A percentile compares a stretch with the other conserved stretches of the same genome.
These are phyloP conservation scores for Oophaga pumilio DNA, from an alignment of 2,113 vertebrate genomes.

Conservation along the genomic window DNA sequence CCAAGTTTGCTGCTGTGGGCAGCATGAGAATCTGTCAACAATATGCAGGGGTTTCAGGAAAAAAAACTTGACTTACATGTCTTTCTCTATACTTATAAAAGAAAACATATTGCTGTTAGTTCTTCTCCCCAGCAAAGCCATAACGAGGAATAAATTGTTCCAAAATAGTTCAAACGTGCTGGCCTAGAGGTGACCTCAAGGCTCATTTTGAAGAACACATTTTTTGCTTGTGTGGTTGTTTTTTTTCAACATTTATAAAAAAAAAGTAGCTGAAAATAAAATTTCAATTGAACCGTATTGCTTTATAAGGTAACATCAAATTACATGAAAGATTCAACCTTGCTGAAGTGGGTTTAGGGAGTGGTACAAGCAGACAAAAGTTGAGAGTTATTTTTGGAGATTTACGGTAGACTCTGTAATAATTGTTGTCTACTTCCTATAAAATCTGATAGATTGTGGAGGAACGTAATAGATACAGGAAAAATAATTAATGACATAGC, in stretches of 20 bases:
- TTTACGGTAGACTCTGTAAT: background rate
- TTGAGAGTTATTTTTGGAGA: background rate
- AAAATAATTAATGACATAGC: background rate
- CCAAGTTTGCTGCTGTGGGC: constrained; percentile 50
- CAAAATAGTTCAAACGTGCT: constrained; percentile 55
- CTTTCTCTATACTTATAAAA: constrained; percentile 51
- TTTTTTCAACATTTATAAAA: constrained; percentile 17
- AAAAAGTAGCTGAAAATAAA: background rate
- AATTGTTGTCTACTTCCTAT: background rate
- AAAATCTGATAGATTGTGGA: background rate
- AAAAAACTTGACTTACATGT: constrained; percentile 46
- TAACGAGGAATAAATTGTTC: constrained; percentile 52
- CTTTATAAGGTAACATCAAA: background rate
- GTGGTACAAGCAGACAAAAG: background rate
- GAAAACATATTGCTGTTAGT: constrained; percentile 50
- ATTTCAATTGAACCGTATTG: background rate
- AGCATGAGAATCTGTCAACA: constrained; percentile 58
- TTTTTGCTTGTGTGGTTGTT: constrained; percentile 43
- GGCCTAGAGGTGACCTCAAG: constrained; percentile 50
- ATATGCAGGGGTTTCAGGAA: constrained; percentile 39
- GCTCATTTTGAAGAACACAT: constrained; percentile 38
- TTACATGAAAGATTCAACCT: background rate
- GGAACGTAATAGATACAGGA: background rate
- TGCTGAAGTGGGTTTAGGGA: background rate
- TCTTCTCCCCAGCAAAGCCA: constrained; percentile 50